Conservation (phyloP, 1,140 invertebrate genomes). For the Drosophila bipectinata region DNA sequence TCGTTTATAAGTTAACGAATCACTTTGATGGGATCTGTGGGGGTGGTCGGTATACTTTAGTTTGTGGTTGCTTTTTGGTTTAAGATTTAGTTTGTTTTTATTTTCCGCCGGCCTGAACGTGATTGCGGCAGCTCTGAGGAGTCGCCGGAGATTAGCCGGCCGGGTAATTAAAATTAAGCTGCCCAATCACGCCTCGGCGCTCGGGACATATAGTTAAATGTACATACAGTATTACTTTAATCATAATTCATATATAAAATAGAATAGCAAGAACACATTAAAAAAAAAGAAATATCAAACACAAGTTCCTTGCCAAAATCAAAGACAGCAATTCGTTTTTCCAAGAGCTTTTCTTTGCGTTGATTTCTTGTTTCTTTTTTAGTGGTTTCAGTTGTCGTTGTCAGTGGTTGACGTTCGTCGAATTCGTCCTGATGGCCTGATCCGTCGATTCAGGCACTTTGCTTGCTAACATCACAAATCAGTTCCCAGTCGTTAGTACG, state of each 20-base stretch:
- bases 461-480: slow-evolving; percentile 80
- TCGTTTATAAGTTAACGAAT: slow-evolving; percentile 52
- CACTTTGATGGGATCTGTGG: slow-evolving; percentile 20
- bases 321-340: slow-evolving; percentile 30
- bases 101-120: slow-evolving; percentile 29
- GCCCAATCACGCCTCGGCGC: slow-evolving; percentile 27
- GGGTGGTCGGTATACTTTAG: slow-evolving; percentile 11
- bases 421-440: slow-evolving; percentile 20
- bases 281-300: slow-evolving; percentile 58
- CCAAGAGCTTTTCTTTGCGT: slow-evolving; percentile 36
- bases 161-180: slow-evolving; percentile 51
- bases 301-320: slow-evolving; percentile 69
- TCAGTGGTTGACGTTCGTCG: slow-evolving; percentile 39
- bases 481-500: slow-evolving; percentile 74
- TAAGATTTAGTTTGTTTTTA: slow-evolving; percentile 39
- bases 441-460: slow-evolving; percentile 57
- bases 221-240: slow-evolving; percentile 68
- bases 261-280: slow-evolving; percentile 73
- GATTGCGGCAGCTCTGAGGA: slow-evolving; percentile 64
- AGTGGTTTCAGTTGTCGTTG: slow-evolving; percentile 50
- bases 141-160: slow-evolving; percentile 13
- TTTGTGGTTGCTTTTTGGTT: slow-evolving; percentile 18
- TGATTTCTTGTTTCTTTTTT: slow-evolving; percentile 20
- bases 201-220: slow-evolving; percentile 35
- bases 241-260: slow-evolving; percentile 65